These are phyloP conservation scores for Diachasma alloeum DNA, from an alignment of 1,140 invertebrate species.

Conservation along the genomic window DNA sequence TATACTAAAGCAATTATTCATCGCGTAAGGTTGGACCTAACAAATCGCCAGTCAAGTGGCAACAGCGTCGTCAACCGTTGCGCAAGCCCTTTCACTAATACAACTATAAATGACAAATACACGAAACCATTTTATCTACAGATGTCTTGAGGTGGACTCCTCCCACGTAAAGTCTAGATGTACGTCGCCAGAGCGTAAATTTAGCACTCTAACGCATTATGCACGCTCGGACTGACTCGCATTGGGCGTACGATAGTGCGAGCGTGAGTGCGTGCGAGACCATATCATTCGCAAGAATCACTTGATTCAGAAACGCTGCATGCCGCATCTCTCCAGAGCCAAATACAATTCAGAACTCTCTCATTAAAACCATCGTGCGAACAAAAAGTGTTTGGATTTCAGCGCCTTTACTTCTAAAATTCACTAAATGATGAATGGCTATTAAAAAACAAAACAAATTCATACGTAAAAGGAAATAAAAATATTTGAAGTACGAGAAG, in stretches of 20 bases:
- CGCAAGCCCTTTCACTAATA: slow-evolving; percentile 38
- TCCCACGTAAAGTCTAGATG: slow-evolving; percentile 54
- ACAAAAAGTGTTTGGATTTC: background rate
- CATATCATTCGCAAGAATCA: background rate
- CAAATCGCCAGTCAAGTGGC: slow-evolving; percentile 64
- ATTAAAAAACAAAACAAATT: background rate
- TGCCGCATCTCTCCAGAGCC: background rate
- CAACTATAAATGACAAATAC: slow-evolving; percentile 17
- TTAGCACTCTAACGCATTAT: slow-evolving; percentile 57
- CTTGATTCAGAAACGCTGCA: background rate
- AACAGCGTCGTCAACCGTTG: slow-evolving; percentile 54
- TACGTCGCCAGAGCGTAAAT: slow-evolving; percentile 54
- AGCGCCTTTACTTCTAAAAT: background rate
- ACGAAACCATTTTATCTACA: slow-evolving; percentile 34
- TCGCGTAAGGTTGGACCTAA: slow-evolving; percentile 61
- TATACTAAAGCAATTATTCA: slow-evolving; percentile 56
- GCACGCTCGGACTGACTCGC: slow-evolving; percentile 58
- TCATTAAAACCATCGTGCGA: background rate
- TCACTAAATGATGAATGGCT: background rate
- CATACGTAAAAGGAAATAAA: background rate
- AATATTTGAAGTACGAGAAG: too few species aligned
- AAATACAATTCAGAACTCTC: background rate
- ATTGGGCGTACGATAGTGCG: slow-evolving; percentile 46
- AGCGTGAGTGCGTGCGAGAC: slow-evolving; percentile 32
- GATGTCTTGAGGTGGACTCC: slow-evolving; percentile 39